A percentile compares a stretch with the other conserved stretches of the same genome.
These are phyloP conservation scores for Helarctos malayanus DNA, from an alignment of 2,797 vertebrate species.

Conservation along the genomic window DNA sequence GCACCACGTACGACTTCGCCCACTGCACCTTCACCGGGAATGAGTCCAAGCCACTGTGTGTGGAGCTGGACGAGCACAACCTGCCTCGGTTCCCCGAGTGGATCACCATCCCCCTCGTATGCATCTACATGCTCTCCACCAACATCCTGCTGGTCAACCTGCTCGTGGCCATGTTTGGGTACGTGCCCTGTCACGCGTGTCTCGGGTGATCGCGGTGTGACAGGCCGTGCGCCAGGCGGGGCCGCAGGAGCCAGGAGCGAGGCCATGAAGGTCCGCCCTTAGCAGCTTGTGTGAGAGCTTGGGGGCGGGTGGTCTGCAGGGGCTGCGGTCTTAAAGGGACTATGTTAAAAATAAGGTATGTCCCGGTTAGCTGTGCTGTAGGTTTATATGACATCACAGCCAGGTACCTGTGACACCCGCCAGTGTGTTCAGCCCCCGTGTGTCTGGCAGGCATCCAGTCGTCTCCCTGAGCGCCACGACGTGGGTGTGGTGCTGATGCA, in stretches of 20 bases:
- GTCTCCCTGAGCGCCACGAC: fast-evolving
- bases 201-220: fast-evolving
- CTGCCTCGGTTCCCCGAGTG: slow-evolving; percentile 91
- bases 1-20: slow-evolving; percentile 90
- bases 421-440: fast-evolving
- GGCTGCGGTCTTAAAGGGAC: background rate
- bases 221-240: fast-evolving
- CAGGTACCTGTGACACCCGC: fast-evolving
- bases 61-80: slow-evolving; percentile 90
- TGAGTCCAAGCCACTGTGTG: slow-evolving; percentile 91
- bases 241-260: background rate
- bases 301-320: background rate
- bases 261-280: fast-evolving
- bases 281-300: background rate
- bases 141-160: slow-evolving; percentile 92
- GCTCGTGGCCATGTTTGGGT: slow-evolving; percentile 92
- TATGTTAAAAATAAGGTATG: fast-evolving
- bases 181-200: fast-evolving
- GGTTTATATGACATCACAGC: background rate
- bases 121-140: slow-evolving; percentile 92
- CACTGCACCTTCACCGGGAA: slow-evolving; percentile 91
- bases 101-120: slow-evolving; percentile 92
- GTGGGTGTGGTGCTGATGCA: fast-evolving
- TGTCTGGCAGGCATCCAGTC: fast-evolving
- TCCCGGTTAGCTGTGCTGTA: background rate